Conservation (phyloP, 1,140 invertebrate genomes). For the Drosophila kohkoa region DNA sequence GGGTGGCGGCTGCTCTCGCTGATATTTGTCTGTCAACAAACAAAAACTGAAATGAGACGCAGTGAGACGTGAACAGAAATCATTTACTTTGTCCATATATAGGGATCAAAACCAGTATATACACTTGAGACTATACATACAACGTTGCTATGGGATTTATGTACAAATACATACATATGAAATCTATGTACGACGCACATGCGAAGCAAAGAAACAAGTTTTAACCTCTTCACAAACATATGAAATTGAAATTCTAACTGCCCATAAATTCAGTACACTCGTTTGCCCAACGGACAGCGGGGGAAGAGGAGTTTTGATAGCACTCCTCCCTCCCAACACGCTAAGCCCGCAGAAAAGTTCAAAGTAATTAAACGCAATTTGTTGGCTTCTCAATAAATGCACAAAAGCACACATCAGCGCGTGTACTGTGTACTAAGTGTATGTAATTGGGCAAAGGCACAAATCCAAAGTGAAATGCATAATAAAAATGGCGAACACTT, state of each 20-base stretch:
- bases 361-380: conserved; percentile 58
- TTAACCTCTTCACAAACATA: conserved; percentile 45
- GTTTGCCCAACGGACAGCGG: not conserved
- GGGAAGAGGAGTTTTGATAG: conserved; percentile 10
- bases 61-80: conserved; percentile 70
- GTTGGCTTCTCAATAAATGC: conserved; percentile 20
- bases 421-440: not conserved
- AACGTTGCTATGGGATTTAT: conserved; percentile 30
- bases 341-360: conserved; percentile 54
- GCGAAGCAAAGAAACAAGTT: conserved; percentile 57
- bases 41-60: conserved; percentile 49
- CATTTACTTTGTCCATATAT: conserved; percentile 65
- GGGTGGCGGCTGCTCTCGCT: conserved; percentile 3
- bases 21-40: conserved; percentile 49
- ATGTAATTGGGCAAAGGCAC: conserved; percentile 23
- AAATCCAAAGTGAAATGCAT: conserved; percentile 38
- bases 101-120: conserved; percentile 14
- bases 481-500: conserved; percentile 77
- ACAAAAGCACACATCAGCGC: not conserved
- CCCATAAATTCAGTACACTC: conserved; percentile 30
- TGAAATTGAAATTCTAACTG: conserved; percentile 45
- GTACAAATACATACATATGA: conserved; percentile 27
- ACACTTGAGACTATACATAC: conserved; percentile 7
- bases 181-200: conserved; percentile 38
- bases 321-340: not conserved